These are phyloP conservation scores for Limonius californicus DNA, from an alignment of 1,140 invertebrate genomes.

Conservation along the genomic window DNA sequence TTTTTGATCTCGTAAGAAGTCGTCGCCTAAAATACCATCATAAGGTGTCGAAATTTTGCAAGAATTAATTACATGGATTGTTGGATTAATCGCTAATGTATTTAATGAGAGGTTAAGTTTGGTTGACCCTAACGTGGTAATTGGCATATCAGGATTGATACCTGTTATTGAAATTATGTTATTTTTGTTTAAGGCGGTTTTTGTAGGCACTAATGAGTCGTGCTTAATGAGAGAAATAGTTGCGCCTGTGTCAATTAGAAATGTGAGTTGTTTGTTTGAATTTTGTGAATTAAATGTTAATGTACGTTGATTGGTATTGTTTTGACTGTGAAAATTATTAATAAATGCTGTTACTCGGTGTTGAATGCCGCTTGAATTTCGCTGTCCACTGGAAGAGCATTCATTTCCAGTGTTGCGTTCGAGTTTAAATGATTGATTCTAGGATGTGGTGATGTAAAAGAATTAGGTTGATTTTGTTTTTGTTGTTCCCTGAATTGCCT, in stretches of 20 bases:
- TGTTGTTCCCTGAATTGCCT: background rate
- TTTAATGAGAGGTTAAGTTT: background rate
- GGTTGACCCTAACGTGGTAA: background rate
- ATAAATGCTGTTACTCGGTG: background rate
- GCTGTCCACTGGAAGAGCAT: background rate
- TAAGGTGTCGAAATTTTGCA: background rate
- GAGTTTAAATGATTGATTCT: constrained; percentile 8
- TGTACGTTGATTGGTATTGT: background rate
- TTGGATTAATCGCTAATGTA: background rate
- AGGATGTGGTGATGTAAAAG: background rate
- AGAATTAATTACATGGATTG: constrained; percentile 1
- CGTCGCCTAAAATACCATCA: constrained; percentile 4
- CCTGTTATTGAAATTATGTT: background rate
- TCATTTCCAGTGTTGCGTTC: background rate
- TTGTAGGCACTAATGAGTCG: background rate
- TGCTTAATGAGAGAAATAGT: background rate
- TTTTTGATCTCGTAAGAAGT: background rate
- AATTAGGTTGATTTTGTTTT: too few species aligned
- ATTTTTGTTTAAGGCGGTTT: background rate
- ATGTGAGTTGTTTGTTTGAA: background rate
- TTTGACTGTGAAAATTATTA: background rate
- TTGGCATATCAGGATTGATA: background rate
- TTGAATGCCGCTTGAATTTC: constrained; percentile 6
- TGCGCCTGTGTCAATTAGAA: constrained; percentile 7
- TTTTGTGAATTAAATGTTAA: background rate